These are phyloP conservation scores for Pseudochaenichthys georgianus DNA, from an alignment of 2,797 vertebrate genomes.

Conservation along the genomic window DNA sequence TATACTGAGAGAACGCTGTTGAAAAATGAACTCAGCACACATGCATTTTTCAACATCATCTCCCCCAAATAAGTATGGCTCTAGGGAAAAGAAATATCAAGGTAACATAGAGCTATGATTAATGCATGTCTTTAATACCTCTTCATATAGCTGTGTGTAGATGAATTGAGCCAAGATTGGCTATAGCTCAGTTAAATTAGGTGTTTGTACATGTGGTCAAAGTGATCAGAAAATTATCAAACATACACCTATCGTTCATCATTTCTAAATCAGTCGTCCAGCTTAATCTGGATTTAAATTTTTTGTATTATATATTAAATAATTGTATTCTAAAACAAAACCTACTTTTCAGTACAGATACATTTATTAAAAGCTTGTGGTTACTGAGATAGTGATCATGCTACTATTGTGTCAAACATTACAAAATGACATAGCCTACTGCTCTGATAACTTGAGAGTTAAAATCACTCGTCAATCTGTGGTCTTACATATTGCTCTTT, in stretches of 20 bases:
- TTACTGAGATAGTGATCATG: not conserved
- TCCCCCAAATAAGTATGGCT: conserved; percentile 11
- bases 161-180: conserved; percentile 38
- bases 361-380: not conserved
- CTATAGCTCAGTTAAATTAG: conserved; percentile 41
- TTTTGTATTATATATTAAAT: not conserved
- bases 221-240: conserved; percentile 20
- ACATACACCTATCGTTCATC: conserved; percentile 29
- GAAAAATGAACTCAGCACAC: conserved; percentile 46
- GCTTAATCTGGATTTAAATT: not conserved
- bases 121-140: conserved; percentile 46
- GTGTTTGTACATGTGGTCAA: conserved; percentile 18
- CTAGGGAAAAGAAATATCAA: conserved; percentile 34
- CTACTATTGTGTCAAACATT: not conserved
- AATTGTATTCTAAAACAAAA: not conserved
- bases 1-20: conserved; percentile 23
- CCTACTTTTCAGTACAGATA: not conserved
- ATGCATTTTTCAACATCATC: conserved; percentile 47
- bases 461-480: not conserved
- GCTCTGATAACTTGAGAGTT: not conserved
- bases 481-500: not conserved
- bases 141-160: conserved; percentile 27
- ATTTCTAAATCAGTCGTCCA: conserved; percentile 4
- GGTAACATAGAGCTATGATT: conserved; percentile 44
- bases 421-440: not conserved